Percentiles rank a stretch among this genome's conserved stretches.
Evolutionary conservation across 2,888 invertebrate species (phyloP).

Genomic region (Drosophila conformis): DNA sequence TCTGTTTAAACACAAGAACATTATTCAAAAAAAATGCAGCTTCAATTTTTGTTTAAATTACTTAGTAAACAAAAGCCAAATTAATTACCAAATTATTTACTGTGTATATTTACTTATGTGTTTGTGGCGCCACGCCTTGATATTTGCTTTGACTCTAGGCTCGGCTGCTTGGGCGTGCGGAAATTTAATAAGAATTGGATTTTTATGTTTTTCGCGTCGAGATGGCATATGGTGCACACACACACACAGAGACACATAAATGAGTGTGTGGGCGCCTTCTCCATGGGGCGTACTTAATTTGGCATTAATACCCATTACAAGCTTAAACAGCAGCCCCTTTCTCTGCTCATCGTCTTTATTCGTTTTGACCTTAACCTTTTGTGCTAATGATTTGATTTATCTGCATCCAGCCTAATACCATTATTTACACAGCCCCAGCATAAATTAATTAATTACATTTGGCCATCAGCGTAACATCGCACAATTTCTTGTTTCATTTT

Average conservation of each 20-base stretch:
- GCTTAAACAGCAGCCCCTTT: conserved; percentile 16
- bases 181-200: conserved; percentile 78
- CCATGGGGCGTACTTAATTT: conserved; percentile 65
- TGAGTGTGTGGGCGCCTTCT: conserved; percentile 30
- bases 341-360: background rate
- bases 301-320: conserved; percentile 52
- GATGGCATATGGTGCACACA: conserved; percentile 53
- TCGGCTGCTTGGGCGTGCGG: conserved; percentile 70
- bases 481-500: conserved; percentile 15
- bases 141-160: conserved; percentile 35
- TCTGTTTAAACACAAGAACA: background rate
- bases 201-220: conserved; percentile 70
- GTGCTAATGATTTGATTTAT: conserved; percentile 76
- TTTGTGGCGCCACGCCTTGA: conserved; percentile 23
- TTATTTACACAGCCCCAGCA: conserved; percentile 52
- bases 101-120: conserved; percentile 1
- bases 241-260: conserved; percentile 5
- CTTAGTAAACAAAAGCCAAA: background rate
- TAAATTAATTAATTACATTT: conserved; percentile 56
- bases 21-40: background rate
- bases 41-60: background rate
- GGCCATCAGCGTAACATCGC: conserved; percentile 1
- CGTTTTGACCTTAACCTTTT: conserved; percentile 49
- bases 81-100: conserved; percentile 3
- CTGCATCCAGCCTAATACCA: conserved; percentile 41